Percentiles rank a stretch among this genome's conserved stretches.
phyloP scores from a whole-genome alignment of 2,888 invertebrate genomes.

The Pseudoips prasinana region DNA sequence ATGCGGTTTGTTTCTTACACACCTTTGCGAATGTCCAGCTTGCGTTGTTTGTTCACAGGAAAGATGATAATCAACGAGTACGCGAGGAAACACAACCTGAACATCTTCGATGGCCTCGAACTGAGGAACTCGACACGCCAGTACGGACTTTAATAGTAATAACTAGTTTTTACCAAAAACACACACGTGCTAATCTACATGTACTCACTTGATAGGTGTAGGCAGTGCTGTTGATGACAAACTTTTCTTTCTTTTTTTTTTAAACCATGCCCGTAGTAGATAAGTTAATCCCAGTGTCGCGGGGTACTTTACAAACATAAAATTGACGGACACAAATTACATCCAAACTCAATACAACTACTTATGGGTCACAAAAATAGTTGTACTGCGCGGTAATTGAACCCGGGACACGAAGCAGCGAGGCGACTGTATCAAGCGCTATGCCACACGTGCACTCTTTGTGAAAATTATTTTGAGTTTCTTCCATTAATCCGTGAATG shows the following conservation, averaged over 20 bases:
- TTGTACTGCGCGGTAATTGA: too few relatives aligned
- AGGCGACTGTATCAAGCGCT: too few relatives aligned
- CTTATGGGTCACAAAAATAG: too few relatives aligned
- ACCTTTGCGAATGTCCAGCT: slow-evolving; percentile 33
- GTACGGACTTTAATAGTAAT: slow-evolving; percentile 89
- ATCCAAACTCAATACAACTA: too few relatives aligned
- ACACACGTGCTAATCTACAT: slow-evolving; percentile 18
- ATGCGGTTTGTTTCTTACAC: slow-evolving; percentile 12
- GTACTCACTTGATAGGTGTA: slow-evolving; percentile 3
- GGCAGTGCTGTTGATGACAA: slow-evolving; percentile 10
- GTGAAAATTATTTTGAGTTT: too few relatives aligned
- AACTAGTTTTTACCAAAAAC: slow-evolving; percentile 65
- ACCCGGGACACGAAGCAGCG: too few relatives aligned
- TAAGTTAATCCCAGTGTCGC: too few relatives aligned
- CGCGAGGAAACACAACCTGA: slow-evolving; percentile 87
- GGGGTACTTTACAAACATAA: too few relatives aligned
- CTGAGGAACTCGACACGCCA: slow-evolving; percentile 89
- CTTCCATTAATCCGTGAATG: too few relatives aligned
- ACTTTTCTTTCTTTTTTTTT: slow-evolving; percentile 12
- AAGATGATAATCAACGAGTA: slow-evolving; percentile 89
- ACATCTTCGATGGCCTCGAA: slow-evolving; percentile 89
- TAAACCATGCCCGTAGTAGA: too few relatives aligned
- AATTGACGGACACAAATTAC: too few relatives aligned
- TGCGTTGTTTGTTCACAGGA: slow-evolving; percentile 78
- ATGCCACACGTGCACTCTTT: too few relatives aligned